These are phyloP conservation scores for Isotomurus palustris DNA, from an alignment of 2,888 invertebrate species.

Conservation along the genomic window DNA sequence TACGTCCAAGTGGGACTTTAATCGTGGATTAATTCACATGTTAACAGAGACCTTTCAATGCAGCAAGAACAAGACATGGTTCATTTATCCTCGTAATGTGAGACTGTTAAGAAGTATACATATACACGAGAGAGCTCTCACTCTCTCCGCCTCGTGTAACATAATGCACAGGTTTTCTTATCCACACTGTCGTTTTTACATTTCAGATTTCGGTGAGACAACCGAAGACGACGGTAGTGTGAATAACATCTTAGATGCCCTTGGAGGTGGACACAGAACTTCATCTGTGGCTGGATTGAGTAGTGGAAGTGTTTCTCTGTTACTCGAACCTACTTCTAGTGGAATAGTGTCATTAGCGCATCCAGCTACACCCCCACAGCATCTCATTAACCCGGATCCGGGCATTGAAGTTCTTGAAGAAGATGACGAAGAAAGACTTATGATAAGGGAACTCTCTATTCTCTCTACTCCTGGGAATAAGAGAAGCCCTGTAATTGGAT, in stretches of 20 bases:
- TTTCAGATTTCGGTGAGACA: constrained; percentile 29
- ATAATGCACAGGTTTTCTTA: no score
- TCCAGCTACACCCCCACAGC: no score
- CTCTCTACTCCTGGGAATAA: constrained; percentile 1
- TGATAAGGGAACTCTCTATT: constrained; percentile 1
- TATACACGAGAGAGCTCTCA: no score
- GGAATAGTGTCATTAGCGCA: no score
- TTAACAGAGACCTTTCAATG: no score
- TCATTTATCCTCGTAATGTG: no score
- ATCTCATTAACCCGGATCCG: constrained; percentile 11
- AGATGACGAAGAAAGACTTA: background rate
- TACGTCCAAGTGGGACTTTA: no score
- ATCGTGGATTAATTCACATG: no score
- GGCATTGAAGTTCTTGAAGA: background rate
- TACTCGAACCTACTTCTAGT: constrained; percentile 38
- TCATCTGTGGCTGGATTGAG: constrained; percentile 38
- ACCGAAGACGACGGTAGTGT: constrained; percentile 44
- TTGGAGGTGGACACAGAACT: constrained; percentile 32
- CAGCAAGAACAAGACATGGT: no score
- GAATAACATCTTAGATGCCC: constrained; percentile 44
- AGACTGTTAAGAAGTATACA: no score
- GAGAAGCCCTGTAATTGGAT: background rate
- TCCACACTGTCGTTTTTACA: no score
- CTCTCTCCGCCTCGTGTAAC: no score
- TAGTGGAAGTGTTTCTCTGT: constrained; percentile 20